Base-by-base conservation (phyloP, 2,113 vertebrate species). In the Recurvirostra avosetta region DNA sequence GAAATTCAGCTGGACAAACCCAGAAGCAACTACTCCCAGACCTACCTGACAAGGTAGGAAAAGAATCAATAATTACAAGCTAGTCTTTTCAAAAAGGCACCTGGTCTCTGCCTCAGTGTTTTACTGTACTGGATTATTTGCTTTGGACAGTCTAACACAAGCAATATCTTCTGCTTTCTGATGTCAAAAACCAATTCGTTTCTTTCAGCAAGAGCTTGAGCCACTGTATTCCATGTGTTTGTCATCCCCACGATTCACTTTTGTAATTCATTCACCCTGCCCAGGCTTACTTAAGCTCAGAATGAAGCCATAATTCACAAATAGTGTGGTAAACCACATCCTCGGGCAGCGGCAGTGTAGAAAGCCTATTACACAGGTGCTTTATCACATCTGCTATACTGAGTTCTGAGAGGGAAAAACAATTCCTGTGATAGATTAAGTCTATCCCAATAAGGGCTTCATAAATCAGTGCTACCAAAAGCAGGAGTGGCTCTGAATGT, bases 341-440 rank as follows among this genome's bases (percentile, higher is more conserved):
- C 88, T 89, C 13, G 0, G 12, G 92, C 56, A 47, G 88, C 5
- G 8, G 83, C 88, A 67, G 80, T 8, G 0, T 62, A 76, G 76
- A 91, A 45, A 96, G 80, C 76, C 92, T 27, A 91, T 97, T 89
- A 85, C 29, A 84, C 92, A 89, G 94, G 94, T 94, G 94, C 88
- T 95, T 92, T 84, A 92, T 95, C 95, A 93, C 94, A 72, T 78
- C 92, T 94, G 80, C 79, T 94, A 26, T 53, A 7, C 49, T 75
- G 93, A 47, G 1, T 72, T 94, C 89, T 88, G 87, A 78, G 90
- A 93, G 81, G 56, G 75, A 91, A 95, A 94, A 94, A n/a, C 89
- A 96, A 87, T 96, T 95, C 94, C 70, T 91, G 43, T 91, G 95
- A 95, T 85, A 79, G 91, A 96, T 95, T 78, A 85, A 75, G 77